Evolutionary conservation across 1,140 invertebrate species (phyloP).

Genomic region (Ylistrum balloti): DNA sequence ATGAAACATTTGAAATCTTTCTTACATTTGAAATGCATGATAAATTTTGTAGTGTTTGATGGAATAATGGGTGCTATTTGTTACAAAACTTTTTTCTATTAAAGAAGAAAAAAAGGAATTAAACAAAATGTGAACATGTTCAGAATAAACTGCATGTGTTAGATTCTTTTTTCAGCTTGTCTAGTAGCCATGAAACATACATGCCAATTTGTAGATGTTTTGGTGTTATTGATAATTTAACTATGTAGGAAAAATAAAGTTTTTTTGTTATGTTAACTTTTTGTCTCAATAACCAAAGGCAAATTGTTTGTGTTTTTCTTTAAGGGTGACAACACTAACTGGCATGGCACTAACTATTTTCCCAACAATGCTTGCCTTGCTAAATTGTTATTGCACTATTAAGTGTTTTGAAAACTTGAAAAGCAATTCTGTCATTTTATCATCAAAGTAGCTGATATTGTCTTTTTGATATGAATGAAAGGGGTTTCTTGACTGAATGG

Average conservation of each 20-base stretch:
- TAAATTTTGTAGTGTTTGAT: slow-evolving; percentile 9
- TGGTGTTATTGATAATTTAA: not conserved
- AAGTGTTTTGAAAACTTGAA: no score
- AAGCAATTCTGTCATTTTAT: no score
- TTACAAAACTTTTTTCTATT: not conserved
- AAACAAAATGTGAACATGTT: no score
- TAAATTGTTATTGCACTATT: not conserved
- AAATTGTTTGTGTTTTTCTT: not conserved
- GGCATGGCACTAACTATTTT: not conserved
- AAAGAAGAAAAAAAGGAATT: not conserved
- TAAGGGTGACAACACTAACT: not conserved
- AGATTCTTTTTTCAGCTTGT: not conserved
- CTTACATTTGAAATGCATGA: not conserved
- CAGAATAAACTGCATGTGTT: not conserved
- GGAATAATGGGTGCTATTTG: not conserved
- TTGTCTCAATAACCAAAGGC: no score
- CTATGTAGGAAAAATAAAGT: not conserved
- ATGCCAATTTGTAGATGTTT: slow-evolving; percentile 29
- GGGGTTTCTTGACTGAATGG: no score
- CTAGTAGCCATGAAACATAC: not conserved
- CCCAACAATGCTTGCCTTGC: not conserved
- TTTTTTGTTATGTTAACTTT: no score
- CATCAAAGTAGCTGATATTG: no score
- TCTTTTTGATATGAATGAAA: no score
- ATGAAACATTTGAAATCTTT: not conserved